phyloP scores from a whole-genome alignment of 2,797 vertebrate species.

The Enteromius argenteus region DNA sequence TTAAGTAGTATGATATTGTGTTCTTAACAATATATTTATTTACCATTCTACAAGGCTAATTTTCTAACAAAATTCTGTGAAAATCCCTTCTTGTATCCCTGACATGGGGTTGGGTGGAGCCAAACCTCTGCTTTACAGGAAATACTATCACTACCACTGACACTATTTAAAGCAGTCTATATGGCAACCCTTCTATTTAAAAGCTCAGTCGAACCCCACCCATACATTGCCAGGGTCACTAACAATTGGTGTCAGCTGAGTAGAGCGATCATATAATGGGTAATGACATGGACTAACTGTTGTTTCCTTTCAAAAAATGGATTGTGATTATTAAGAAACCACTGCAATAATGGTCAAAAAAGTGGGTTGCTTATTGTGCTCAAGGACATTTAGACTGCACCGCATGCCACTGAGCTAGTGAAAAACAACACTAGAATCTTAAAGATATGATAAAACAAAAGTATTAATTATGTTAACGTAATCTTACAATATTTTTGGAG shows the following conservation, averaged over 20 bases:
- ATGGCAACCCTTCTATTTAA: constrained; percentile 48
- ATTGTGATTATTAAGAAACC: background rate
- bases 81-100: background rate
- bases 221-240: constrained; percentile 43
- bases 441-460: constrained; percentile 10
- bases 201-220: constrained; percentile 33
- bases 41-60: background rate
- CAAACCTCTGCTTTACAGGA: constrained; percentile 49
- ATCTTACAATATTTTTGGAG: background rate
- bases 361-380: background rate
- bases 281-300: background rate
- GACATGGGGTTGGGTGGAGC: constrained; percentile 40
- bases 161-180: constrained; percentile 55
- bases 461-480: background rate
- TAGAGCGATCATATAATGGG: background rate
- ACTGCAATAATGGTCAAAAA: background rate
- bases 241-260: constrained; percentile 16
- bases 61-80: background rate
- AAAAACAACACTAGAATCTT: background rate
- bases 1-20: background rate
- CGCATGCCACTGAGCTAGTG: background rate
- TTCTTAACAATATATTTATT: background rate
- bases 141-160: constrained; percentile 51
- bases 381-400: background rate
- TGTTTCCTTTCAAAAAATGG: background rate